Base-by-base conservation (phyloP, 2,888 invertebrate genomes). In the Ectemnius cavifrons region DNA sequence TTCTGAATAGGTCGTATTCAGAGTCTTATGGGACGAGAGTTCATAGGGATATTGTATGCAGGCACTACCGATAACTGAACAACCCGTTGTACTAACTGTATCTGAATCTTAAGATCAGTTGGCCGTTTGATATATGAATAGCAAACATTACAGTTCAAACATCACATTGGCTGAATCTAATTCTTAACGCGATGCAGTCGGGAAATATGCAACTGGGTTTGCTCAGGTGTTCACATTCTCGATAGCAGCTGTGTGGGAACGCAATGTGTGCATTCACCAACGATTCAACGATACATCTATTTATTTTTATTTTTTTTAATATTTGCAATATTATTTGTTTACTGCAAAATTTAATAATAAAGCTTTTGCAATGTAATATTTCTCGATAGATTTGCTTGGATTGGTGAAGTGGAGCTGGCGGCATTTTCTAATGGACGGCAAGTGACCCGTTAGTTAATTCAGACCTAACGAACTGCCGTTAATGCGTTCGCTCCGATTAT, bases 401-500 rank as follows among this genome's bases (percentile, higher is more conserved):
- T 20, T 1, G 5, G 4, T 14, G 16, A 23, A 23, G 20, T 16
- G 52, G 52, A 16, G 16, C 5, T 56, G 16, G 49, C n/a, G 18
- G 45, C 49, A 59, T 57, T 4, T 58, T 20, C 46, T 5, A 11
- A 14, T 18, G 4, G 13, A 56, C 27, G 13, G 57, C 23, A 28
- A 49, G 27, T 65, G 23, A 60, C 46, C 27, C 62, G 52, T 37
- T 37, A 37, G 66, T 70, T 70, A 66, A 76, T 75, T 28, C 62
- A 66, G 61, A 67, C 65, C 60, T 62, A 62, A 68, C 68, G 52
- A 59, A n/a, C 1, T 37, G 81, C 72, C 73, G 84, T 82, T 89
- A 89, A 89, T 86, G 56, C 67, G 70, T 74, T 68, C 65, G 69
- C 69, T 79, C 78, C 81, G 70, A 85, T 89, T 88, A 88, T 77